Conservation (phyloP, 2,797 vertebrate species). For the Spizella passerina region DNA sequence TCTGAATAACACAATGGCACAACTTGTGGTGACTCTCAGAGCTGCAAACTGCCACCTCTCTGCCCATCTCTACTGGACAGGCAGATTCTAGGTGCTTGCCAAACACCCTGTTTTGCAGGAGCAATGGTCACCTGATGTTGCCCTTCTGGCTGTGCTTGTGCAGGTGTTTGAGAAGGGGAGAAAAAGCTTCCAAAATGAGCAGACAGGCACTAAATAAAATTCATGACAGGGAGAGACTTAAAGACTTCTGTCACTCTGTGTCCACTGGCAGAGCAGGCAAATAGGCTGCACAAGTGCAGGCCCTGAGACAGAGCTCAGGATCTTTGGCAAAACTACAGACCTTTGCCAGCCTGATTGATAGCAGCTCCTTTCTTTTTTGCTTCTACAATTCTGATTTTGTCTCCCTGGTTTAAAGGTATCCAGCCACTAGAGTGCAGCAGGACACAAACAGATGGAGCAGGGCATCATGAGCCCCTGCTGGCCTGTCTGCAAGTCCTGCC, state of each 20-base stretch:
- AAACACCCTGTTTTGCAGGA: neutral
- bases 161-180: neutral
- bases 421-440: slow-evolving; percentile 58
- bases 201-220: neutral
- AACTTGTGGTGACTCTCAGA: neutral
- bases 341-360: neutral
- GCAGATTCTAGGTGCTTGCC: neutral
- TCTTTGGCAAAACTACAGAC: neutral
- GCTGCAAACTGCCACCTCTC: neutral
- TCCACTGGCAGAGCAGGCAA: neutral
- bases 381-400: neutral
- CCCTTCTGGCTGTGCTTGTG: neutral
- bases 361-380: neutral
- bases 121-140: neutral
- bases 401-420: neutral
- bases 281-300: neutral
- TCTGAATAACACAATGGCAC: neutral
- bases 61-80: neutral
- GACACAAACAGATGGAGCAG: neutral
- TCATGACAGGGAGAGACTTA: neutral
- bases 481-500: neutral
- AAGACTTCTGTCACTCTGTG: neutral
- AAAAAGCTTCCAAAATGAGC: neutral
- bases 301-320: neutral
- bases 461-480: accelerated